Percentiles rank a stretch among this genome's conserved stretches.
phyloP scores from a whole-genome alignment of 2,888 invertebrate genomes.

The Patella pellucida region DNA sequence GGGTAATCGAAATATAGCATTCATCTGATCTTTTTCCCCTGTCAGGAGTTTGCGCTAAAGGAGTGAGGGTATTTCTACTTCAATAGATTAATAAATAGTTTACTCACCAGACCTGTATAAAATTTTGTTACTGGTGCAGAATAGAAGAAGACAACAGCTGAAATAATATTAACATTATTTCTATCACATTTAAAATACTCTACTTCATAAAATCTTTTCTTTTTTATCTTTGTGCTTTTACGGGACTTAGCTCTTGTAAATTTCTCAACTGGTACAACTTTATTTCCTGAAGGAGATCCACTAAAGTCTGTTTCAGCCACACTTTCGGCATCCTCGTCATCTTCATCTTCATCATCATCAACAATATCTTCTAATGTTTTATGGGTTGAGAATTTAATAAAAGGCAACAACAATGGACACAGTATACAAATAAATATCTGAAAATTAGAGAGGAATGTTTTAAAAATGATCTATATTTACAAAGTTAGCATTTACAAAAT shows the following conservation, averaged over 20 bases:
- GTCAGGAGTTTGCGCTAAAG: no score
- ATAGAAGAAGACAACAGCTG: constrained; percentile 66
- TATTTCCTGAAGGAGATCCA: constrained; percentile 24
- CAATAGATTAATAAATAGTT: no score
- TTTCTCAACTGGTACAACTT: neutral
- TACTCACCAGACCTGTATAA: constrained; percentile 60
- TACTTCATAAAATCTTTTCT: constrained; percentile 51
- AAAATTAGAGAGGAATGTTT: constrained; percentile 11
- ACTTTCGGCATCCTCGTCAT: constrained; percentile 40
- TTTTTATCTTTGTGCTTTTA: constrained; percentile 19
- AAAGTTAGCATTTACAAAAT: no score
- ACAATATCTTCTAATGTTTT: constrained; percentile 40
- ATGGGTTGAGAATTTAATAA: constrained; percentile 62
- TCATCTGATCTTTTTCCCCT: no score
- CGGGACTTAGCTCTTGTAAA: constrained; percentile 9
- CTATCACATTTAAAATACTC: constrained; percentile 40
- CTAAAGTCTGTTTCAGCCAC: constrained; percentile 14
- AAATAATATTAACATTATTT: constrained; percentile 49
- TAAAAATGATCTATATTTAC: no score
- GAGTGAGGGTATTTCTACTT: no score
- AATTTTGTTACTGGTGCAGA: constrained; percentile 70
- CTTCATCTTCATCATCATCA: constrained; percentile 36
- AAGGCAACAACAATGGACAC: constrained; percentile 57
- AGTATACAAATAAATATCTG: constrained; percentile 60
- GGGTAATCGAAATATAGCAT: no score